Percentiles rank a stretch among this genome's conserved stretches.
These are phyloP conservation scores for Sinocyclocheilus grahami DNA, from an alignment of 2,113 vertebrate genomes.

Conservation along the genomic window DNA sequence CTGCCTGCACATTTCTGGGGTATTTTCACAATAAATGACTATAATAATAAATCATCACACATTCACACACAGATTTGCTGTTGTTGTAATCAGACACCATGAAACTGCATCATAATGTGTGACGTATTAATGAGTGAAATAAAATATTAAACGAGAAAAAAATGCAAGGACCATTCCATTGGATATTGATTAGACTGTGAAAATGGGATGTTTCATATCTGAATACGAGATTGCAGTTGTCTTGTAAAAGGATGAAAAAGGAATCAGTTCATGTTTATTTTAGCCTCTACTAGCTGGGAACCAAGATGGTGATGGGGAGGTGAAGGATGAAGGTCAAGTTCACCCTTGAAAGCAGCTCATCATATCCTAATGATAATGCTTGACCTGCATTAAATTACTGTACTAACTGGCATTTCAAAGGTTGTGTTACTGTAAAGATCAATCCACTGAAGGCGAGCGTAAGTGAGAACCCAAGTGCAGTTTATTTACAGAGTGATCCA, in stretches of 20 bases:
- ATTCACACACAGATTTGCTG: background rate
- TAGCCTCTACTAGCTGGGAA: background rate
- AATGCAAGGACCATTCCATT: background rate
- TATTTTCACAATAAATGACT: background rate
- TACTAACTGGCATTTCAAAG: background rate
- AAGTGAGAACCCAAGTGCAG: too few relatives aligned
- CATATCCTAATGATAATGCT: background rate
- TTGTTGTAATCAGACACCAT: constrained; percentile 43
- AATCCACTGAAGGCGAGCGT: too few relatives aligned
- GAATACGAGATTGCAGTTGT: background rate
- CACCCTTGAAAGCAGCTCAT: background rate
- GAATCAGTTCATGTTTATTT: background rate
- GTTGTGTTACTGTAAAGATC: too few relatives aligned
- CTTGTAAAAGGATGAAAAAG: background rate
- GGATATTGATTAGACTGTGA: background rate
- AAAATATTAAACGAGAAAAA: background rate
- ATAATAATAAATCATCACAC: background rate
- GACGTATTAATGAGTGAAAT: background rate
- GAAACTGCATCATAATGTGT: background rate
- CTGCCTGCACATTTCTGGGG: background rate
- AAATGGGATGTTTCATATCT: background rate
- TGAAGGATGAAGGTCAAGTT: background rate
- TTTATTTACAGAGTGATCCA: too few relatives aligned
- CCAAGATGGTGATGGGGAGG: background rate
- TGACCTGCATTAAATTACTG: constrained; percentile 6